Conservation (phyloP, 2,888 invertebrate species). For the Phortica magna region DNA sequence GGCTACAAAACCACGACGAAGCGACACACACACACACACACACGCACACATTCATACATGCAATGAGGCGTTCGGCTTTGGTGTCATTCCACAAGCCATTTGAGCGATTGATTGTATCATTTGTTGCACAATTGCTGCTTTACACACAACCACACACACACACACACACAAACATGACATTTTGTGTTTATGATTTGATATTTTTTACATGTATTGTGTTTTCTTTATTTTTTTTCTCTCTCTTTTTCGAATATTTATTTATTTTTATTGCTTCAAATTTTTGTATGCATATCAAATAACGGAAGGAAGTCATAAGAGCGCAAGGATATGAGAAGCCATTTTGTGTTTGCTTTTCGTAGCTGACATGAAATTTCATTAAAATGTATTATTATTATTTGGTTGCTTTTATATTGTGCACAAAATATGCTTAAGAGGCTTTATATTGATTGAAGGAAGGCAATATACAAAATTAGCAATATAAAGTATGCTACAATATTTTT, state of each 20-base stretch:
- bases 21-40: conserved; percentile 12
- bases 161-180: no score
- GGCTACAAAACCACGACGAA: conserved; percentile 7
- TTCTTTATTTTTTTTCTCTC: conserved; percentile 6
- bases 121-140: conserved; percentile 11
- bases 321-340: neutral
- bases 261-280: conserved; percentile 12
- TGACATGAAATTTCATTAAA: neutral
- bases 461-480: no score
- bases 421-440: no score
- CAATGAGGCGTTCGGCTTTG: neutral
- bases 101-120: conserved; percentile 24
- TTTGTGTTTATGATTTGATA: neutral
- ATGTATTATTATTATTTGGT: neutral
- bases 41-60: conserved; percentile 40
- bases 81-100: neutral
- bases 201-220: neutral
- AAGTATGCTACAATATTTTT: no score
- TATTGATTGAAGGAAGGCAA: no score
- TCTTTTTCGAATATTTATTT: conserved; percentile 3
- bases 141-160: neutral
- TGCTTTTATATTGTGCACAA: no score
- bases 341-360: conserved; percentile 9
- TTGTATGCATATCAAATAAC: neutral
- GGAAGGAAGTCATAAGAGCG: conserved; percentile 19